Conservation (phyloP, 2,888 invertebrate species). For the Prostheceraeus crozeri region DNA sequence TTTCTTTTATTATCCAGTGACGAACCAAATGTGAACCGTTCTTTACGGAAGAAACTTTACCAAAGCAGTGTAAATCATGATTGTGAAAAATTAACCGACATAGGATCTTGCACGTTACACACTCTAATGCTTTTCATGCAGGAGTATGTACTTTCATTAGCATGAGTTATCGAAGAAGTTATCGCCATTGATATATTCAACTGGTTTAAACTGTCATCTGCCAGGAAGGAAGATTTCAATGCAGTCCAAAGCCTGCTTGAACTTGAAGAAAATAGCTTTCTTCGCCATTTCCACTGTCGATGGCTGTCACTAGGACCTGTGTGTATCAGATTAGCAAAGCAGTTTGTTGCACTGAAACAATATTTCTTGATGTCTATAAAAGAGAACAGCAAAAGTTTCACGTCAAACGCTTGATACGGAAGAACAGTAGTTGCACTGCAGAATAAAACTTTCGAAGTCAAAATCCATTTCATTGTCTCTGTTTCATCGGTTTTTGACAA, state of each 20-base stretch:
- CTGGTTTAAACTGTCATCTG: conserved; percentile 40
- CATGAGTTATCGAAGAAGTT: conserved; percentile 39
- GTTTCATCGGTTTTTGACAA: conserved; percentile 20
- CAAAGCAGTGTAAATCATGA: too few relatives aligned
- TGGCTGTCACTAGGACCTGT: conserved; percentile 41
- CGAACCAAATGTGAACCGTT: conserved; percentile 43
- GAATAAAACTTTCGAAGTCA: conserved; percentile 16
- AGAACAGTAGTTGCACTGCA: background rate
- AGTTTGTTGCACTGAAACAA: conserved; percentile 8
- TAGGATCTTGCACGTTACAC: conserved; percentile 41
- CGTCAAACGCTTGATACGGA: background rate
- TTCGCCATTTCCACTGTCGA: conserved; percentile 40
- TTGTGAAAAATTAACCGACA: conserved; percentile 36
- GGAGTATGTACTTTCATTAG: conserved; percentile 39
- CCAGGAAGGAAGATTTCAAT: conserved; percentile 41
- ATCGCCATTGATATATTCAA: conserved; percentile 41
- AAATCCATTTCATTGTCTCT: conserved; percentile 13
- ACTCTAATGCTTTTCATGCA: conserved; percentile 40
- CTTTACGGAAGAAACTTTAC: conserved; percentile 39
- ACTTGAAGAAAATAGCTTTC: conserved; percentile 40
- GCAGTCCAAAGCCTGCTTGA: conserved; percentile 35
- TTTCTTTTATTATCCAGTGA: conserved; percentile 29
- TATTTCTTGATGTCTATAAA: background rate
- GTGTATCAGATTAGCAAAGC: background rate
- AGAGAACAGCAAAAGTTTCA: too few relatives aligned